Percentiles rank a stretch among this genome's conserved stretches.
Evolutionary conservation across 2,888 invertebrate species (phyloP).

Genomic region (Petrolisthes cinctipes): DNA sequence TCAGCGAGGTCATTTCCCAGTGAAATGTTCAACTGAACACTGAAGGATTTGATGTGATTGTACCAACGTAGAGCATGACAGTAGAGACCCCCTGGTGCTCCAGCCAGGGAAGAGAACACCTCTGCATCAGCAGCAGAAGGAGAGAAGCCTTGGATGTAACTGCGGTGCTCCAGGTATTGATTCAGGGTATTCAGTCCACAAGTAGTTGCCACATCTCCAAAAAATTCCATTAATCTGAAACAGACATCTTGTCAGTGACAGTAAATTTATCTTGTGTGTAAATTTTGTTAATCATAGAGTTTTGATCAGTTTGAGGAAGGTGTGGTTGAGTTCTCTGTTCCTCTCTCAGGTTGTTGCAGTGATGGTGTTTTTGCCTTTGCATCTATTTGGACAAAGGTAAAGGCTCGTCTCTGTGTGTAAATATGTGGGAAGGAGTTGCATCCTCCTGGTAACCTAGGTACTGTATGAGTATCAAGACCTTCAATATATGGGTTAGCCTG

Average conservation of each 20-base stretch:
- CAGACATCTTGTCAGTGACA: background rate
- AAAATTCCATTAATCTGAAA: conserved; percentile 67
- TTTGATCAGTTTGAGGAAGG: too few relatives aligned
- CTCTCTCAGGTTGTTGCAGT: too few relatives aligned
- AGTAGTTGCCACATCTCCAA: conserved; percentile 87
- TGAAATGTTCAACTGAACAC: conserved; percentile 77
- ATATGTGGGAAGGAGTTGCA: too few relatives aligned
- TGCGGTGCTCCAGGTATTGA: conserved; percentile 83
- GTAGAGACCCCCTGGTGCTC: conserved; percentile 77
- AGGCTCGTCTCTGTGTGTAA: too few relatives aligned
- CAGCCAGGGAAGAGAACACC: conserved; percentile 35
- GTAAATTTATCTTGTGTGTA: background rate
- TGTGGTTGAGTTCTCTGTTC: too few relatives aligned
- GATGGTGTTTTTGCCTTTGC: too few relatives aligned
- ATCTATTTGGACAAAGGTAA: too few relatives aligned
- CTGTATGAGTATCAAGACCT: too few relatives aligned
- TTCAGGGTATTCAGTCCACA: conserved; percentile 87
- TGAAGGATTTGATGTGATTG: conserved; percentile 90
- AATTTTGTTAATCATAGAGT: too few relatives aligned
- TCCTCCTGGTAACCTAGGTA: too few relatives aligned
- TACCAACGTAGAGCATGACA: conserved; percentile 90
- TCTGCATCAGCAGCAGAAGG: conserved; percentile 48
- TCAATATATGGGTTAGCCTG: too few relatives aligned
- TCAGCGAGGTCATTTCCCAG: conserved; percentile 71
- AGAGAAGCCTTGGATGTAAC: conserved; percentile 84